Evolutionary conservation across 2,888 invertebrate species (phyloP), one percentile per base, ranked within the genome.

Genomic region (Lapara coniferarum): DNA sequence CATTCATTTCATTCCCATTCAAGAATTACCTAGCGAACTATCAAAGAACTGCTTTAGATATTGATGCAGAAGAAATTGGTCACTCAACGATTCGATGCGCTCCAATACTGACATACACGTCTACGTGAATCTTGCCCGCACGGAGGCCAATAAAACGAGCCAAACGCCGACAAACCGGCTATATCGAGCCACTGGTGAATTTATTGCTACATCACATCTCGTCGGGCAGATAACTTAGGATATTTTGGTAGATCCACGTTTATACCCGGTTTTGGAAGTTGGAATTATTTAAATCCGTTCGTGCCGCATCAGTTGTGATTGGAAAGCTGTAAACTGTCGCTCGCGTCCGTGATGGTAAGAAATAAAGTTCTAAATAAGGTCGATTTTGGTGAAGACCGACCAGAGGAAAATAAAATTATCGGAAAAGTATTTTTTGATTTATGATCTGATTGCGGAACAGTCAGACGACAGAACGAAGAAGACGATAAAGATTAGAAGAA

Each of bases 111-210:
- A 63, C 19, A 19, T 49, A 49, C 63, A 19, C 16, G 13, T 66
- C 66, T 30, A 66, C 66, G 51, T 66, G 66, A 52, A 52, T 53
- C 66, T 52, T 25, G 52, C 52, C 66, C 66, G 19, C 66, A 53
- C 66, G 53, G 13, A 53, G 67, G 53, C 67, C 19, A 56, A 67
- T 53, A 67, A 55, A 67, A 55, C 67, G 56, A 67, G 44, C 67
- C 55, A 67, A 67, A 46, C 30, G 56, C 37, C 67, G 55, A 56
- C 67, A 67, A 56, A 63, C 37, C 19, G 67, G 67, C 56, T 55
- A 67, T 56, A 67, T 67, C 67, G 56, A 56, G 56, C 56, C 53
- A 46, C 67, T 67, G 56, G 55, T 67, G 19, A 67, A 67, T 67
- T 67, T 67, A 67, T 67, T 67, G 53, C 55, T 55, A 30, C 66